These are phyloP conservation scores for Semotilus atromaculatus DNA, from an alignment of 2,797 vertebrate species.

Conservation along the genomic window DNA sequence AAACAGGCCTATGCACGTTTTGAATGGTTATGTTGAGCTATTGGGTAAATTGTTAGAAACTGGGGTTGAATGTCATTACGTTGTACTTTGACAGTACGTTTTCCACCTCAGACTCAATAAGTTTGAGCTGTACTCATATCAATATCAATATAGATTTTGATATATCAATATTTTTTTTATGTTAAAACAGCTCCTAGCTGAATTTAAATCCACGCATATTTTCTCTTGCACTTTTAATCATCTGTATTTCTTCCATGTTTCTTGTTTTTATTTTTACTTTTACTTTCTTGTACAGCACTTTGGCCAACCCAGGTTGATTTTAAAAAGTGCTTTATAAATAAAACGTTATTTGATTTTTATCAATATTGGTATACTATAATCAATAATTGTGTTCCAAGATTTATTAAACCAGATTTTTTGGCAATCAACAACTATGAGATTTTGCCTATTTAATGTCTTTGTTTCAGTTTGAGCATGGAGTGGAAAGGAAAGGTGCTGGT, in stretches of 20 bases:
- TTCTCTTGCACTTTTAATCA: no score
- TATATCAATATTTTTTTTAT: no score
- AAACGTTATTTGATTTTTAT: no score
- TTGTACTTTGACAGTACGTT: neutral
- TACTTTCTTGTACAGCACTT: no score
- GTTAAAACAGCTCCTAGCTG: no score
- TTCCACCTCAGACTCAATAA: neutral
- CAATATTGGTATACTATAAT: neutral
- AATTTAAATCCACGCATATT: no score
- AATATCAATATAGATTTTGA: neutral
- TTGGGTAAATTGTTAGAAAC: neutral
- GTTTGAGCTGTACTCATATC: neutral
- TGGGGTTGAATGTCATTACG: neutral
- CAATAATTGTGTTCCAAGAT: neutral
- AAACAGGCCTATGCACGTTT: neutral
- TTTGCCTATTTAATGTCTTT: neutral
- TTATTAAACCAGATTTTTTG: neutral
- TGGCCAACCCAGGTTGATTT: no score
- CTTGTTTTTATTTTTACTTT: no score
- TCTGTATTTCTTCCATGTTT: no score
- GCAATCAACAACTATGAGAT: neutral
- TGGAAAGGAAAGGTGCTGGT: conserved; percentile 69
- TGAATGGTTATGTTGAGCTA: neutral
- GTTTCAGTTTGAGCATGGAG: conserved; percentile 67
- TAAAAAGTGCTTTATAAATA: neutral